These are phyloP conservation scores for Chlorodrepanis virens DNA, from an alignment of 2,113 vertebrate genomes.

Conservation along the genomic window DNA sequence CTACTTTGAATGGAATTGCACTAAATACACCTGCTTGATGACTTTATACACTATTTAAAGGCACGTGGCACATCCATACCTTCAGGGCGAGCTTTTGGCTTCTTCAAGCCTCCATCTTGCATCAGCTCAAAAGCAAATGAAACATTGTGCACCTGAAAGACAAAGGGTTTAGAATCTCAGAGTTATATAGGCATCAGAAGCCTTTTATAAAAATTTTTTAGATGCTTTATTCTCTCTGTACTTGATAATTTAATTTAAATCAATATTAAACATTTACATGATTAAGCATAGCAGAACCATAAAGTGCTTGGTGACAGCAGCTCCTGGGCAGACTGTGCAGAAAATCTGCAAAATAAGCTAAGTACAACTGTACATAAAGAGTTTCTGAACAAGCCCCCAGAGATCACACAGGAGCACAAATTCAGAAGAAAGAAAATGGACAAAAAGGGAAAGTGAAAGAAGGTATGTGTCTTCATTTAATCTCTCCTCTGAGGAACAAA, in stretches of 20 bases:
- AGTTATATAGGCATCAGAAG: neutral
- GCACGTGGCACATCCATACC: slow-evolving; percentile 60
- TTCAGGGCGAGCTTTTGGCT: slow-evolving; percentile 95
- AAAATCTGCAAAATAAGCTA: neutral
- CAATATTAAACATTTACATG: neutral
- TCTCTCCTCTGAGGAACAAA: neutral
- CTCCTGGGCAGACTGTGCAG: neutral
- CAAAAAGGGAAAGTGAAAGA: neutral
- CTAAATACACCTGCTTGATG: neutral
- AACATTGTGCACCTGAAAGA: slow-evolving; percentile 92
- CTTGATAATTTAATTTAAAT: neutral
- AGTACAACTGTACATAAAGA: neutral
- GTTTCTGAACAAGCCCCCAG: neutral
- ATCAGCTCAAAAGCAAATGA: slow-evolving; percentile 95
- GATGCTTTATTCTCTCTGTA: neutral
- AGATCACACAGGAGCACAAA: neutral
- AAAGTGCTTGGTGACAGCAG: neutral
- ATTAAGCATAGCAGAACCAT: neutral
- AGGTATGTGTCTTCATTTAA: neutral
- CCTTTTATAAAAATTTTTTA: neutral
- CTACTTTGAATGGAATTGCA: neutral
- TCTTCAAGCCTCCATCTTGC: slow-evolving; percentile 93
- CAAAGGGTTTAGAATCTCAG: neutral
- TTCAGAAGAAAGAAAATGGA: neutral
- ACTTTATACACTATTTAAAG: neutral